Percentiles rank a stretch among this genome's conserved stretches.
Evolutionary conservation across 2,797 vertebrate genomes (phyloP).

Genomic region (Aplochiton taeniatus): DNA sequence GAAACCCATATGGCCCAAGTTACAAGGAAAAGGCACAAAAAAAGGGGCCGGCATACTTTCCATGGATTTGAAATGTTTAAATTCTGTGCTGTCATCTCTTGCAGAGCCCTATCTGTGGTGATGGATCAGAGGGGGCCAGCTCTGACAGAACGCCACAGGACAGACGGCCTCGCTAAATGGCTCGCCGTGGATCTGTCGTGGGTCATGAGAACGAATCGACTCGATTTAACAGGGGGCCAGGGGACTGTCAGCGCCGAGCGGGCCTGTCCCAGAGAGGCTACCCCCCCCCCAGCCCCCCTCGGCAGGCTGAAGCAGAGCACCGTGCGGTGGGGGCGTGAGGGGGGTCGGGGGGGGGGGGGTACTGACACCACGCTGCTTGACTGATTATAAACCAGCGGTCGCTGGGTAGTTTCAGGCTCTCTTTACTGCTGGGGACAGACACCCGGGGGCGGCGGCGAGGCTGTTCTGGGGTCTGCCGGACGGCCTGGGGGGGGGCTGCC

Average conservation of each 20-base stretch:
- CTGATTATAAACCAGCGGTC: constrained; percentile 78
- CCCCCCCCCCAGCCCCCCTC: constrained; percentile 22
- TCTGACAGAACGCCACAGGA: constrained; percentile 39
- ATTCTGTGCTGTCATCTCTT: constrained; percentile 61
- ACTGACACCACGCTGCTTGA: constrained; percentile 72
- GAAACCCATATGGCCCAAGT: constrained; percentile 46
- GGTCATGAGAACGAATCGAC: constrained; percentile 57
- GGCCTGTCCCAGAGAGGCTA: constrained; percentile 20
- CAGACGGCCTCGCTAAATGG: constrained; percentile 50
- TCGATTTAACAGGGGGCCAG: constrained; percentile 48
- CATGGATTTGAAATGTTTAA: constrained; percentile 65
- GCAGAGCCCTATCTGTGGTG: constrained; percentile 49
- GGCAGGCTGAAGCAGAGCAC: constrained; percentile 7
- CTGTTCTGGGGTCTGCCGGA: constrained; percentile 21
- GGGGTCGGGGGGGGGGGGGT: constrained; percentile 32
- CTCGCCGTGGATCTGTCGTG: constrained; percentile 52
- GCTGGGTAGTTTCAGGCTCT: constrained; percentile 76
- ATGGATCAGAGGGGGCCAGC: constrained; percentile 37
- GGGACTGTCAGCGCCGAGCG: constrained; percentile 38
- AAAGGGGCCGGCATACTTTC: constrained; percentile 38
- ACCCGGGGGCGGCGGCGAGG: constrained; percentile 45
- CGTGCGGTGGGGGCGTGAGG: too few relatives aligned
- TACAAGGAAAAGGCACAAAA: constrained; percentile 50
- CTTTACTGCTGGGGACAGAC: constrained; percentile 69
- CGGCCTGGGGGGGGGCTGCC: constrained; percentile 47